Conservation (phyloP, 2,113 vertebrate species). For the Nothoprocta pentlandii region DNA sequence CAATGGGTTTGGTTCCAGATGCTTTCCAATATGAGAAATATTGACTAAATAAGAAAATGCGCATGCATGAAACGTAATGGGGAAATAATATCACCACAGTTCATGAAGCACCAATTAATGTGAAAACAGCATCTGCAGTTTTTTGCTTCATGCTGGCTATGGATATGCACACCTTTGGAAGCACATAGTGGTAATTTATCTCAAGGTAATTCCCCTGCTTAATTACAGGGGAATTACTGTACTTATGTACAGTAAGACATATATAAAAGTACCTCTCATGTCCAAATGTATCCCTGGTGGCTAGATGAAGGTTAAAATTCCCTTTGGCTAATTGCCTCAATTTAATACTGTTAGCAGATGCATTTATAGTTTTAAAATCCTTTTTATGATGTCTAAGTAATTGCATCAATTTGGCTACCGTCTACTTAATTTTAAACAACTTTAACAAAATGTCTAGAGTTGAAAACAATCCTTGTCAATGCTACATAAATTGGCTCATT, state of each 20-base stretch:
- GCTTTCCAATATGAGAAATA: background rate
- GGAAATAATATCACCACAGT: background rate
- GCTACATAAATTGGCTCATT: slow-evolving; percentile 63
- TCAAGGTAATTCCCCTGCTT: background rate
- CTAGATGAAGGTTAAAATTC: slow-evolving; percentile 53
- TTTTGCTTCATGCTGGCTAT: background rate
- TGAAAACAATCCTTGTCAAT: slow-evolving; percentile 69
- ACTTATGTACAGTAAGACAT: background rate
- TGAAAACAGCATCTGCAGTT: fast-evolving
- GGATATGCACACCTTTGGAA: background rate
- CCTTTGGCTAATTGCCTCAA: slow-evolving; percentile 54
- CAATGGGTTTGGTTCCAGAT: background rate
- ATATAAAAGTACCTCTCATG: background rate
- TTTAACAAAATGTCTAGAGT: slow-evolving; percentile 53
- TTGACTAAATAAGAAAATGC: background rate
- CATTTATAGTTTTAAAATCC: slow-evolving; percentile 52
- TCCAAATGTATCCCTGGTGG: slow-evolving; percentile 21
- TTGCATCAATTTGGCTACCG: slow-evolving; percentile 60
- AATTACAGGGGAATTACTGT: background rate
- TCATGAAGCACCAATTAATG: background rate
- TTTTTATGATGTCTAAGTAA: slow-evolving; percentile 66
- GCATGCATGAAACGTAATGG: background rate
- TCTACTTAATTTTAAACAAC: slow-evolving; percentile 69
- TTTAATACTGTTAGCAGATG: slow-evolving; percentile 54
- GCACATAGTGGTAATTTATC: background rate